Base-by-base conservation (phyloP, 2,113 vertebrate species). In the Lophochroa leadbeateri region DNA sequence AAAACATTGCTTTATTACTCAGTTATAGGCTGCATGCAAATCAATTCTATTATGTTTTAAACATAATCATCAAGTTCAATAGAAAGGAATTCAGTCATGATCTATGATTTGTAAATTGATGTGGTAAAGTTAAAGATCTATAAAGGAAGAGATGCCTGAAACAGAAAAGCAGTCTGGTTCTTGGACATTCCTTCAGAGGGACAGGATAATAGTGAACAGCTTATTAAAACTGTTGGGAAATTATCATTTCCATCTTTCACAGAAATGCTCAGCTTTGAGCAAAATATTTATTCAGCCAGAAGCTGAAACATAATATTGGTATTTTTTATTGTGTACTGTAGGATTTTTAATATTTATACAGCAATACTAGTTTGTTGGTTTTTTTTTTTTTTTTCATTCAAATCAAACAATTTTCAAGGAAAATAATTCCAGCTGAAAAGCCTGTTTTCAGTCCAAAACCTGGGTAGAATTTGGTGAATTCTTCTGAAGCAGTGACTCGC, bases 341-440 rank as follows among this genome's bases (percentile, higher is more conserved):
- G 17, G 14, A 68, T 69, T 76, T 94, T 35, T 33, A 27, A 74
- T 84, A 15, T 82, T 53, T 41, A 18, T 58, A 37, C 55, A 82
- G 3, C 4, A 58, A 35, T 39, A 25, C 10, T 1, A 7, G 1
- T n/a, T n/a, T n/a, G n/a, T n/a, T n/a, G n/a, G n/a, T n/a, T n/a
- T n/a, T n/a, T n/a, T n/a, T n/a, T n/a, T 43, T 55, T 79, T 75
- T 76, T 76, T 8, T 75, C 7, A 37, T 64, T 88, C 18, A 46
- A 33, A 68, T 64, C 6, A 84, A 31, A 37, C 37, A 57, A 49
- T 49, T n/a, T 57, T 1, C 15, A 24, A 29, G 31, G 69, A 63
- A 86, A 74, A 49, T 31, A 12, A 67, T 79, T 86, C 86, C 12
- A 47, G 1, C 16, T 80, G 29, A 75, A 52, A 88, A 70, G 6